Percentiles rank a stretch among this genome's conserved stretches.
phyloP scores from a whole-genome alignment of 1,140 invertebrate species.

The Apis laboriosa region DNA sequence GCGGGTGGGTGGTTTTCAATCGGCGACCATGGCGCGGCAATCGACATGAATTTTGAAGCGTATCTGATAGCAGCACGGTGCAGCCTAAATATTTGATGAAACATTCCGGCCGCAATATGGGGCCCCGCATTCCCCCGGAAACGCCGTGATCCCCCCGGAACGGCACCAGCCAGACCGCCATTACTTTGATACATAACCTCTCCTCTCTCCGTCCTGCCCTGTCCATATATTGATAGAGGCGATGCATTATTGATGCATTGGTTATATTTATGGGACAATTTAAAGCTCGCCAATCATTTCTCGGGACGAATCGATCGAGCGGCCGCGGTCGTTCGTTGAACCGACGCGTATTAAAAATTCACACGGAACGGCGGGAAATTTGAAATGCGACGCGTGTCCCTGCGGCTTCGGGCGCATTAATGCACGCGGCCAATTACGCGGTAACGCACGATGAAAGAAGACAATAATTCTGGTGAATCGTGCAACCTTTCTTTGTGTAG shows the following conservation, averaged over 20 bases:
- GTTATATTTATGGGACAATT: conserved; percentile 75
- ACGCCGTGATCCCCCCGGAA: conserved; percentile 44
- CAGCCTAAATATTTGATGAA: conserved; percentile 81
- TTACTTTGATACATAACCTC: conserved; percentile 78
- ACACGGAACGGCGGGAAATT: conserved; percentile 47
- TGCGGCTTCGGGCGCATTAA: conserved; percentile 10
- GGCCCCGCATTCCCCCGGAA: conserved; percentile 64
- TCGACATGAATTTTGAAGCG: conserved; percentile 79
- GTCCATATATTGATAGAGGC: conserved; percentile 75
- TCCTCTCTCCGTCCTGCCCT: conserved; percentile 55
- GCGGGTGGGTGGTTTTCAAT: conserved; percentile 76
- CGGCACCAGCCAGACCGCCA: conserved; percentile 64
- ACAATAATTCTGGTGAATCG: background rate
- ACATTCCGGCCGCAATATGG: conserved; percentile 80
- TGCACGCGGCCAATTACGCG: conserved; percentile 21
- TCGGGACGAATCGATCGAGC: conserved; percentile 53
- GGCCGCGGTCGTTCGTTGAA: conserved; percentile 47
- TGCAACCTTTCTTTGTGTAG: too few relatives aligned
- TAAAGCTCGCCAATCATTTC: conserved; percentile 73
- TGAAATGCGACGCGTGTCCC: conserved; percentile 31
- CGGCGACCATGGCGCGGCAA: conserved; percentile 69
- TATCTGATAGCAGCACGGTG: conserved; percentile 77
- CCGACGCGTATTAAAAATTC: conserved; percentile 51
- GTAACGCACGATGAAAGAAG: background rate
- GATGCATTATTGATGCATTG: conserved; percentile 74